Percentiles rank a stretch among this genome's conserved stretches.
phyloP scores from a whole-genome alignment of 2,888 invertebrate species.

The Pristionchus fissidentatus region DNA sequence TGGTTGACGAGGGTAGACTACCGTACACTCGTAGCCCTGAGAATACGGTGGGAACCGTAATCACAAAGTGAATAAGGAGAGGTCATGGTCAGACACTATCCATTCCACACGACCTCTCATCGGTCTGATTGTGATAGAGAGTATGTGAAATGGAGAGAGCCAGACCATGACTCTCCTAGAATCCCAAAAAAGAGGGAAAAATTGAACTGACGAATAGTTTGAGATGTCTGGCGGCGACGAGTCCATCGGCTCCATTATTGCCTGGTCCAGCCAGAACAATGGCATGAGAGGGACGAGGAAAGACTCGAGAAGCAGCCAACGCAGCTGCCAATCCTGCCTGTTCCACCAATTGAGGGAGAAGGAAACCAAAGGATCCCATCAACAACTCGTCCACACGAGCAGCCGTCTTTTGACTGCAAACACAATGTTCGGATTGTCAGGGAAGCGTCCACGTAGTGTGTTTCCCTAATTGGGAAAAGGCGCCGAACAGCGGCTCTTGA shows the following conservation, averaged over 20 bases:
- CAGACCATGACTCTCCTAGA: too few relatives aligned
- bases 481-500: too few relatives aligned
- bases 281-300: slow-evolving; percentile 16
- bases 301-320: slow-evolving; percentile 22
- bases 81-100: too few relatives aligned
- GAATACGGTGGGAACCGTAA: slow-evolving; percentile 48
- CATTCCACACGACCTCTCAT: too few relatives aligned
- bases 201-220: slow-evolving; percentile 46
- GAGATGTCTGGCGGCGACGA: slow-evolving; percentile 55
- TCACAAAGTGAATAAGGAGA: too few relatives aligned
- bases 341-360: slow-evolving; percentile 42
- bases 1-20: slow-evolving; percentile 89
- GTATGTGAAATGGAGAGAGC: too few relatives aligned
- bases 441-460: too few relatives aligned
- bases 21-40: slow-evolving; percentile 83
- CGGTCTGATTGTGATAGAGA: too few relatives aligned
- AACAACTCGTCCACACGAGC: slow-evolving; percentile 35
- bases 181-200: too few relatives aligned
- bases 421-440: too few relatives aligned
- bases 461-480: too few relatives aligned
- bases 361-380: slow-evolving; percentile 36
- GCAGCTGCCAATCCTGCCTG: slow-evolving; percentile 45
- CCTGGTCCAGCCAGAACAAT: slow-evolving; percentile 37
- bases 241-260: slow-evolving; percentile 55
- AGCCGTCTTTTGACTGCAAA: slow-evolving; percentile 38